Conservation (phyloP, 2,113 vertebrate genomes). For the Desmodus rotundus region DNA sequence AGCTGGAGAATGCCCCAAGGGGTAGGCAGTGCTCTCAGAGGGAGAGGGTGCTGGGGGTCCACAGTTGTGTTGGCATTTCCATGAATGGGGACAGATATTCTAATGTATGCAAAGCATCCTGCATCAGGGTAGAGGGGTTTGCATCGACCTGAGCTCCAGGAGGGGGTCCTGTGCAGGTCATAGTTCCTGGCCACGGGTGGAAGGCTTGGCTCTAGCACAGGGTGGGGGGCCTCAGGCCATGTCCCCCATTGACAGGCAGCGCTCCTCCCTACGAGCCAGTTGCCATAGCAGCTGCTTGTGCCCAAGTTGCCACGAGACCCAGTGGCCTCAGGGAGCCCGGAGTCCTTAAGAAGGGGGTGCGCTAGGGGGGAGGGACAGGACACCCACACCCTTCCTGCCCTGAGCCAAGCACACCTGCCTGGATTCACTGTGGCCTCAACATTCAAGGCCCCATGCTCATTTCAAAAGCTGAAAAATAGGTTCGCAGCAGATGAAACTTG, state of each 20-base stretch:
- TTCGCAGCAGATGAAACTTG: background rate
- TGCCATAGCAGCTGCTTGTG: conserved; percentile 52
- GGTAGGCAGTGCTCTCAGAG: background rate
- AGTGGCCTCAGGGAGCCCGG: conserved; percentile 19
- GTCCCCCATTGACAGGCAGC: conserved; percentile 26
- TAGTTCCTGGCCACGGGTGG: background rate
- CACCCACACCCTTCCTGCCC: background rate
- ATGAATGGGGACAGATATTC: background rate
- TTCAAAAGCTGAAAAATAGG: background rate
- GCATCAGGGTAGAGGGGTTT: background rate
- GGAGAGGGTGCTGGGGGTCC: background rate
- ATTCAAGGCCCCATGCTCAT: background rate
- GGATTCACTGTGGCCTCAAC: background rate
- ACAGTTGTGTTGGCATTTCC: background rate
- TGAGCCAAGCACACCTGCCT: background rate
- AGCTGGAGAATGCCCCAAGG: background rate
- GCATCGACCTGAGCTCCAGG: fast-evolving
- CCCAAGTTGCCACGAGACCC: conserved; percentile 43
- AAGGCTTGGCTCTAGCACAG: background rate
- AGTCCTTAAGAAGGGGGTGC: background rate
- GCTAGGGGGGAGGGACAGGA: background rate
- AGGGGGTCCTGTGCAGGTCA: too few relatives aligned
- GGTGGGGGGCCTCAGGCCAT: background rate
- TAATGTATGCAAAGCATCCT: background rate
- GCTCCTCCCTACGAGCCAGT: conserved; percentile 45